phyloP scores from a whole-genome alignment of 2,888 invertebrate species.

The Megamerina dolium region DNA sequence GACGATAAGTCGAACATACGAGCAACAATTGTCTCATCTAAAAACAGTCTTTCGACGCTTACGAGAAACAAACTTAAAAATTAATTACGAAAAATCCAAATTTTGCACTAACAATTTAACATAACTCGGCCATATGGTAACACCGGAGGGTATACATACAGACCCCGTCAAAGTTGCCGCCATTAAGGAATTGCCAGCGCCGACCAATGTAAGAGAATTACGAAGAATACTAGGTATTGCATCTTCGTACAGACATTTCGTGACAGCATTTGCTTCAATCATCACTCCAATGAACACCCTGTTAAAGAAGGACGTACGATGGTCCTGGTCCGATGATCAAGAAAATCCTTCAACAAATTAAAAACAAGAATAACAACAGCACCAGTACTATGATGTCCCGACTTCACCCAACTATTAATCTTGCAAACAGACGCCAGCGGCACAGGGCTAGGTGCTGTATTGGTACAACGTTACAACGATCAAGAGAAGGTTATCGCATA shows the following conservation, averaged over 20 bases:
- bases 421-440: too few species aligned
- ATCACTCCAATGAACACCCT: conserved; percentile 1
- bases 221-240: conserved; percentile 2
- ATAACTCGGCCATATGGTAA: conserved; percentile 12
- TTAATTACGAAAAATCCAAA: conserved; percentile 5
- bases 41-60: conserved; percentile 7
- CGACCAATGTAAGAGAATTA: background rate
- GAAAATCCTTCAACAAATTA: conserved; percentile 7
- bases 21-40: conserved; percentile 1
- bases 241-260: conserved; percentile 10
- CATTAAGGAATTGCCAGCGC: conserved; percentile 1
- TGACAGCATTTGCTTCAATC: conserved; percentile 8
- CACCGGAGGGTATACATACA: conserved; percentile 2
- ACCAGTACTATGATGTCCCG: too few species aligned
- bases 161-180: conserved; percentile 11
- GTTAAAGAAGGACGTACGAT: conserved; percentile 9
- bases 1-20: conserved; percentile 1
- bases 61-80: conserved; percentile 1
- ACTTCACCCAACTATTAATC: too few species aligned
- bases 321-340: conserved; percentile 2
- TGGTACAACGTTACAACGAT: too few species aligned
- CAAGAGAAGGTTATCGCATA: too few species aligned
- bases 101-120: conserved; percentile 4
- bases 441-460: too few species aligned
- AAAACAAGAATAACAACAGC: too few species aligned